Conservation (phyloP, 2,888 invertebrate genomes). For the Protophormia terraenovae region DNA sequence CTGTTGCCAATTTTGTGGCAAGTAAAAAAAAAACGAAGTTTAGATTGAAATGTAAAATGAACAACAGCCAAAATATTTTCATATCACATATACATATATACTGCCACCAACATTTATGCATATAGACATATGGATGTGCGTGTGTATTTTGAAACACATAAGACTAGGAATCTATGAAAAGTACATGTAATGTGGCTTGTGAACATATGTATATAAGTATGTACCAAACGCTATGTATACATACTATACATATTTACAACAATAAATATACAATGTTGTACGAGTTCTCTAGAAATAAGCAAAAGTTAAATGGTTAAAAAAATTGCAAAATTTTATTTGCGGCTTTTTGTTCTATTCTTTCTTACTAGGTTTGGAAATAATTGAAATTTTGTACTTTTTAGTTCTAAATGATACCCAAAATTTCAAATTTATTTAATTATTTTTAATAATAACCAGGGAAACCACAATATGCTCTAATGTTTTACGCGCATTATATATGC, state of each 20-base stretch:
- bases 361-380: too few species aligned
- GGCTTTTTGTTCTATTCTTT: too few species aligned
- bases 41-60: slow-evolving; percentile 32
- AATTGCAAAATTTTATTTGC: too few species aligned
- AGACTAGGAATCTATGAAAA: not conserved
- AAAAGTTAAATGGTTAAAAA: not conserved
- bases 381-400: too few species aligned
- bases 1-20: not conserved
- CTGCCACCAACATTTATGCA: not conserved
- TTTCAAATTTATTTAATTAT: too few species aligned
- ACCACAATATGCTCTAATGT: too few species aligned
- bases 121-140: not conserved
- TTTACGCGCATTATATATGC: too few species aligned
- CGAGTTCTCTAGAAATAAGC: not conserved
- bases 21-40: not conserved
- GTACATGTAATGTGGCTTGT: not conserved
- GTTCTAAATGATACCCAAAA: too few species aligned
- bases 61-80: slow-evolving; percentile 12
- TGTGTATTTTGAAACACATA: too few species aligned
- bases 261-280: not conserved
- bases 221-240: not conserved
- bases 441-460: too few species aligned
- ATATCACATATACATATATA: not conserved
- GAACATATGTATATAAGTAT: too few species aligned
- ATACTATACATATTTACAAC: too few species aligned